A percentile compares a stretch with the other conserved stretches of the same genome.
These are phyloP conservation scores for Tetragnatha montana DNA, from an alignment of 2,888 invertebrate genomes.

Conservation along the genomic window DNA sequence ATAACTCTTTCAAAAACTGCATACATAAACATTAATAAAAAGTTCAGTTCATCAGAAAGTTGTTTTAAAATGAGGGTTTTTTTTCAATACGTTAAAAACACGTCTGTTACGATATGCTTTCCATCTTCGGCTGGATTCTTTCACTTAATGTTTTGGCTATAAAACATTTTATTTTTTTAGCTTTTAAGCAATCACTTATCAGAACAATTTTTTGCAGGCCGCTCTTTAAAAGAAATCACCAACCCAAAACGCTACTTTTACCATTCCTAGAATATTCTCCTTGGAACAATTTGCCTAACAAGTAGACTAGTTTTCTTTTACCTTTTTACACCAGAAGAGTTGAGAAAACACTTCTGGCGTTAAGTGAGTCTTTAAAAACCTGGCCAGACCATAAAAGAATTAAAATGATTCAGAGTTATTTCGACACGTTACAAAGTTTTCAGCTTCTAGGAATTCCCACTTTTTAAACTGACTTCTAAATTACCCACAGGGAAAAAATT, in stretches of 20 bases:
- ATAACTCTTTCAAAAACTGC: no score
- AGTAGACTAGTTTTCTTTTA: not conserved
- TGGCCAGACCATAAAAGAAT: not conserved
- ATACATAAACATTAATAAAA: no score
- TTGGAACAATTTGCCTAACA: not conserved
- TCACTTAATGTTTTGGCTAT: not conserved
- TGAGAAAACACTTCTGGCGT: not conserved
- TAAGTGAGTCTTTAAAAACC: not conserved
- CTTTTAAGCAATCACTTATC: no score
- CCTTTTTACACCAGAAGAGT: not conserved
- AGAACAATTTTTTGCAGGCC: no score
- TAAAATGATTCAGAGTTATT: not conserved
- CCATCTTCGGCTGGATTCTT: no score
- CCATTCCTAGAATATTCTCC: not conserved
- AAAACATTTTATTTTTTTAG: not conserved
- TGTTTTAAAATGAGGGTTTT: no score
- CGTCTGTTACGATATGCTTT: no score
- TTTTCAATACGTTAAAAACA: no score
- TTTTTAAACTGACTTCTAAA: not conserved
- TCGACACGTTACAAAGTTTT: not conserved
- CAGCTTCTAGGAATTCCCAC: not conserved
- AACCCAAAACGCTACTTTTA: not conserved
- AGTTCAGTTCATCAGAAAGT: no score
- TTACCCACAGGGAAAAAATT: not conserved
- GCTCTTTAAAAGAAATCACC: not conserved